These are phyloP conservation scores for Leptodirus hochenwartii DNA, from an alignment of 2,888 invertebrate species.

Conservation along the genomic window DNA sequence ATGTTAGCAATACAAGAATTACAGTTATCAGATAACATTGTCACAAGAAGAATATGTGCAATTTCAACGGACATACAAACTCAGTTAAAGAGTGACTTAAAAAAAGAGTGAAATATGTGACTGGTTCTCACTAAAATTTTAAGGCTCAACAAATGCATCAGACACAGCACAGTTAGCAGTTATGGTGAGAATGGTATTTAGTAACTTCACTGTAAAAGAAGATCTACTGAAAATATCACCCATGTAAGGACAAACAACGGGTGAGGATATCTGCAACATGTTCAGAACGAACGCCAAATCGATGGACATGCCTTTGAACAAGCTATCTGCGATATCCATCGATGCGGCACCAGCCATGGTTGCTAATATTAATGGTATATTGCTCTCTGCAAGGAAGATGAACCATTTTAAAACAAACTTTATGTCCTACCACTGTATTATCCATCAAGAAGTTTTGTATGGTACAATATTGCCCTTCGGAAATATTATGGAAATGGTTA, in stretches of 20 bases:
- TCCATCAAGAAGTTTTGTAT: slow-evolving; percentile 1
- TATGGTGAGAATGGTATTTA: too few relatives aligned
- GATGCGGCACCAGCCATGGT: slow-evolving; percentile 1
- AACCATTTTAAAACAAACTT: too few relatives aligned
- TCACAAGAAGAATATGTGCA: slow-evolving; percentile 13
- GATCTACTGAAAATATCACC: too few relatives aligned
- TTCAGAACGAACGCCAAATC: neutral
- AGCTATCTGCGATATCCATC: slow-evolving; percentile 1
- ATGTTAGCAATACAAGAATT: slow-evolving; percentile 15
- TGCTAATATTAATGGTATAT: slow-evolving; percentile 1
- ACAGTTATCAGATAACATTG: slow-evolving; percentile 14
- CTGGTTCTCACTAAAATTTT: slow-evolving; percentile 1
- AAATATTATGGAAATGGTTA: too few relatives aligned
- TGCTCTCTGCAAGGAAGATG: neutral
- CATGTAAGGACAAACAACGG: too few relatives aligned
- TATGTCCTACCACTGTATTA: slow-evolving; percentile 1
- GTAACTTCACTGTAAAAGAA: too few relatives aligned
- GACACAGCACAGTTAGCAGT: slow-evolving; percentile 2
- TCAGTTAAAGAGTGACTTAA: slow-evolving; percentile 10
- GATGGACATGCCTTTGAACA: slow-evolving; percentile 1
- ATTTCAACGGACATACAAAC: slow-evolving; percentile 9
- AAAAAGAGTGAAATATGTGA: slow-evolving; percentile 9
- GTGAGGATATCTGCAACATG: slow-evolving; percentile 2
- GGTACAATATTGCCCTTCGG: neutral
- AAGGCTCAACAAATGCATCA: slow-evolving; percentile 1